phyloP scores from a whole-genome alignment of 2,888 invertebrate species.

The Ceramica pisi region DNA sequence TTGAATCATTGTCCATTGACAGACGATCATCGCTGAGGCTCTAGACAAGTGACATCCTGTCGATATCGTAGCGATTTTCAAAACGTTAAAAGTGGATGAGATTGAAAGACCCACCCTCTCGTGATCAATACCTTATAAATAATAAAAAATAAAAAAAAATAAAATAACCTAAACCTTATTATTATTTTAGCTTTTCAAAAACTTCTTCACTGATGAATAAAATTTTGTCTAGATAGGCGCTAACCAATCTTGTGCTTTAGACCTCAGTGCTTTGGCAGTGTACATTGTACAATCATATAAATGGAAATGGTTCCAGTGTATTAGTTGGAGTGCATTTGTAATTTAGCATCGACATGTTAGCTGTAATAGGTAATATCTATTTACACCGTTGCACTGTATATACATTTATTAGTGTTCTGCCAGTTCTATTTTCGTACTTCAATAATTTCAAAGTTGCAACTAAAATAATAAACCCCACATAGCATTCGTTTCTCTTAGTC shows the following conservation, averaged over 20 bases:
- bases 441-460: background rate
- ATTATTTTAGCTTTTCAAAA: too few relatives aligned
- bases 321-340: background rate
- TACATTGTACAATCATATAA: background rate
- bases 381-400: background rate
- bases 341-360: conserved; percentile 15
- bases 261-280: background rate
- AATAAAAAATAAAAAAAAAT: too few relatives aligned
- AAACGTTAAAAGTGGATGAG: too few relatives aligned
- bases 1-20: too few relatives aligned
- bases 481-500: conserved; percentile 5
- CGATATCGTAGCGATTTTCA: too few relatives aligned
- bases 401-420: background rate
- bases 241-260: background rate
- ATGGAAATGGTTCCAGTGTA: background rate
- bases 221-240: too few relatives aligned
- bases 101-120: too few relatives aligned
- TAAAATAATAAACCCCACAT: background rate
- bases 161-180: too few relatives aligned
- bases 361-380: background rate
- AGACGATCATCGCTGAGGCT: too few relatives aligned
- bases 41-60: too few relatives aligned
- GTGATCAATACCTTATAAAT: too few relatives aligned
- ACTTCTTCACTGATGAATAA: too few relatives aligned
- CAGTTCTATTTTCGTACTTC: background rate